Evolutionary conservation across 2,888 invertebrate genomes (phyloP).

Genomic region (Epinotia ramella): DNA sequence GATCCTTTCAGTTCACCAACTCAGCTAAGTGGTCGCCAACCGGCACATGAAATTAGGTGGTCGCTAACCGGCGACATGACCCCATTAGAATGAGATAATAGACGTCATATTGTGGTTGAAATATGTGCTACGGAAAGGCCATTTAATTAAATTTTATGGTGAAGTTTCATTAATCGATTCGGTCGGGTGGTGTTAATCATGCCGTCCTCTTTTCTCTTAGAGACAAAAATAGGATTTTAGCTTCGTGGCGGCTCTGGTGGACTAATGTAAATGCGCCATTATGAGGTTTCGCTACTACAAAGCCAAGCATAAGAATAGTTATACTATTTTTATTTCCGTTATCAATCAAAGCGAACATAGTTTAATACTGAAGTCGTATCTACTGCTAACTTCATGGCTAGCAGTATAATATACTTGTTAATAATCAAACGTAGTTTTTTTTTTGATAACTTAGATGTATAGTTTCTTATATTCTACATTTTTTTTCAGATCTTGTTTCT

Average conservation of each 20-base stretch:
- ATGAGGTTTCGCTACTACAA: conserved; percentile 1
- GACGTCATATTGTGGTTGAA: not conserved
- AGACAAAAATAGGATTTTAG: not conserved
- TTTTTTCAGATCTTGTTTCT: conserved; percentile 1
- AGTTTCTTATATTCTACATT: not conserved
- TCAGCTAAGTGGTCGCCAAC: no score
- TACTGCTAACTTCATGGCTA: not conserved
- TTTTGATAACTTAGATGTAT: not conserved
- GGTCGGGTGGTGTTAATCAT: not conserved
- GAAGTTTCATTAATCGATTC: not conserved
- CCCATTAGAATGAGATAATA: no score
- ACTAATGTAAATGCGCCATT: conserved; percentile 6
- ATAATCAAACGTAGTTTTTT: conserved; percentile 10
- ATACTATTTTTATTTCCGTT: not conserved
- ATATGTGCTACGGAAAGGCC: not conserved
- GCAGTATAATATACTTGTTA: not conserved
- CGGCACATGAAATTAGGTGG: no score
- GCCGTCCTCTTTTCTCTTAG: not conserved
- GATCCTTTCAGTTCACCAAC: no score
- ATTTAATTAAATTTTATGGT: not conserved
- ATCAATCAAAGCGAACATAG: not conserved
- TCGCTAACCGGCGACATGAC: no score
- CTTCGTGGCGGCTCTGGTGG: not conserved
- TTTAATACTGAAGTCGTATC: not conserved
- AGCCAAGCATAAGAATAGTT: not conserved